These are phyloP conservation scores for Phalacrocorax aristotelis DNA, from an alignment of 2,113 vertebrate genomes.

Conservation along the genomic window DNA sequence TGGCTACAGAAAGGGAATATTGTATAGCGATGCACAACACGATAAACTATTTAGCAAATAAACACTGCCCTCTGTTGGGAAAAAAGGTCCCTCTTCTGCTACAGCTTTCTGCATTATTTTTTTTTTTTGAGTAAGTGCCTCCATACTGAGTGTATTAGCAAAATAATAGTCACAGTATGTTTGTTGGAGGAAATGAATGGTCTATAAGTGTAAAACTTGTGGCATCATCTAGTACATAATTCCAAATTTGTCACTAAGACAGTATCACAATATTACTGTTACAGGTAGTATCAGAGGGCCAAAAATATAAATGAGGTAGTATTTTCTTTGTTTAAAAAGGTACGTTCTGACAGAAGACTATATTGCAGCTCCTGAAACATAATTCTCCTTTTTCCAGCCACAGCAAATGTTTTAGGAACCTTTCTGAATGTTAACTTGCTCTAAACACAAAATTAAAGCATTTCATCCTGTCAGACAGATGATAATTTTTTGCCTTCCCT, in stretches of 20 bases:
- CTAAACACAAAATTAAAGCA: not conserved
- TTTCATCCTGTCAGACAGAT: not conserved
- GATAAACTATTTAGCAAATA: slow-evolving; percentile 41
- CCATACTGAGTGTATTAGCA: not conserved
- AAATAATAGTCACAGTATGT: not conserved
- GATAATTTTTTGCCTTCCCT: not conserved
- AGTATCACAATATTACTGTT: not conserved
- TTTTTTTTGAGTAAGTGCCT: not conserved
- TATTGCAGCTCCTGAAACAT: not conserved
- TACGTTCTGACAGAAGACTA: not conserved
- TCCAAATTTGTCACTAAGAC: not conserved
- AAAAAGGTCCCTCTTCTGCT: not conserved
- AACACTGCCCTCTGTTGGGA: slow-evolving; percentile 77
- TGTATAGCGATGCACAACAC: not conserved
- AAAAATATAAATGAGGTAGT: not conserved
- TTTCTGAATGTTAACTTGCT: not conserved
- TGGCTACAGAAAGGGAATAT: not conserved
- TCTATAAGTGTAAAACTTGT: not conserved
- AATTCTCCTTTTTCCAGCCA: not conserved
- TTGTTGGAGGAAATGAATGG: not conserved
- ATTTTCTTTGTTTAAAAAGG: not conserved
- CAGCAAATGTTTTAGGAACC: not conserved
- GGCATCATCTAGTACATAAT: not conserved
- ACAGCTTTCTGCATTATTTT: not conserved
- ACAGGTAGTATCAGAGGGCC: not conserved